Conservation (phyloP, 1,140 invertebrate genomes). For the Drosophila repleta region DNA sequence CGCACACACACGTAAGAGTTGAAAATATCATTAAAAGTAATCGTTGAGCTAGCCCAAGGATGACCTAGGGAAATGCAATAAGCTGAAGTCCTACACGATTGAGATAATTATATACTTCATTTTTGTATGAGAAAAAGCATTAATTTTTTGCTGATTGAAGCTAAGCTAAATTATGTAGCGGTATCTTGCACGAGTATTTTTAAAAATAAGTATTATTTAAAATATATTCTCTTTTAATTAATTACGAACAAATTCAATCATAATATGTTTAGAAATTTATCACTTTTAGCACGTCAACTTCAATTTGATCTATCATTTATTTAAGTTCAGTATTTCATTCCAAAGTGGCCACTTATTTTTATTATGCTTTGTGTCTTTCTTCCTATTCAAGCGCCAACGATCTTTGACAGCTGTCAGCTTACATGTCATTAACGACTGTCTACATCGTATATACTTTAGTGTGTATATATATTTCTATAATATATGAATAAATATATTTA, state of each 20-base stretch:
- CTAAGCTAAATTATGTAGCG: too few relatives aligned
- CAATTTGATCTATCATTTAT: not conserved
- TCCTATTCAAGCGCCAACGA: not conserved
- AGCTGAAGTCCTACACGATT: not conserved
- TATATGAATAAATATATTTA: not conserved
- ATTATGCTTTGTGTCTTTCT: not conserved
- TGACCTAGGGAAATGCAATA: not conserved
- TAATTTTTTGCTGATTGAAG: too few relatives aligned
- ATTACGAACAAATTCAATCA: too few relatives aligned
- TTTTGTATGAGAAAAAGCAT: not conserved
- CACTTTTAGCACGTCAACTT: not conserved
- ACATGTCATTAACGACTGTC: constrained; percentile 1
- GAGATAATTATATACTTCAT: not conserved
- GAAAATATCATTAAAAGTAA: constrained; percentile 6
- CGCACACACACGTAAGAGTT: constrained; percentile 27
- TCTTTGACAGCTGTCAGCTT: constrained; percentile 16
- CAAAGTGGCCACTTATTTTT: constrained; percentile 1
- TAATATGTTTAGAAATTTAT: too few relatives aligned
- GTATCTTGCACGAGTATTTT: too few relatives aligned
- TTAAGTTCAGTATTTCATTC: not conserved
- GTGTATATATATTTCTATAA: not conserved
- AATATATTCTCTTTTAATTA: too few relatives aligned
- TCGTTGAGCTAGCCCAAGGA: not conserved
- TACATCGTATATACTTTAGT: too few relatives aligned
- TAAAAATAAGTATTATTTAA: too few relatives aligned